Percentiles rank a stretch among this genome's conserved stretches.
phyloP scores from a whole-genome alignment of 2,888 invertebrate species.

The Zygaena filipendulae region DNA sequence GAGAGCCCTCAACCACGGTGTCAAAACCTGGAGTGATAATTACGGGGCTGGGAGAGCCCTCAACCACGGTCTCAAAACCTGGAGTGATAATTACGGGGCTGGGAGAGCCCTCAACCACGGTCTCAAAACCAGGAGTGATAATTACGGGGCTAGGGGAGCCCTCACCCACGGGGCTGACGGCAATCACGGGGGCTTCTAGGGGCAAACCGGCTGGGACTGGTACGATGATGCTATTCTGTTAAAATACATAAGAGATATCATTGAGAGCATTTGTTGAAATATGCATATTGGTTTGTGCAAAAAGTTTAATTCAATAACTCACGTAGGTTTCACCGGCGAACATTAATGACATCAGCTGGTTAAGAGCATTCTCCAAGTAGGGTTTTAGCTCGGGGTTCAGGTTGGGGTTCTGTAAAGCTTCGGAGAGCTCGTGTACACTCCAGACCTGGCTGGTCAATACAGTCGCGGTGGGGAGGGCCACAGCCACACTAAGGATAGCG shows the following conservation, averaged over 20 bases:
- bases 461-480: slow-evolving; percentile 22
- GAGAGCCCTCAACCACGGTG: too few relatives aligned
- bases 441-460: slow-evolving; percentile 14
- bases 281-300: too few relatives aligned
- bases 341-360: slow-evolving; percentile 19
- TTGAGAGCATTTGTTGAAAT: too few relatives aligned
- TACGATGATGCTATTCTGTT: slow-evolving; percentile 18
- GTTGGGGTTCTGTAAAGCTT: slow-evolving; percentile 17
- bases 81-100: slow-evolving; percentile 12
- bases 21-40: slow-evolving; percentile 8
- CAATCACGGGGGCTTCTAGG: too few relatives aligned
- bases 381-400: slow-evolving; percentile 19
- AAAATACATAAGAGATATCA: too few relatives aligned
- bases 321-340: slow-evolving; percentile 17
- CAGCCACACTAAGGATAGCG: too few relatives aligned
- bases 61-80: slow-evolving; percentile 2
- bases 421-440: slow-evolving; percentile 20
- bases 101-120: background rate
- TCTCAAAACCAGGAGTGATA: slow-evolving; percentile 6
- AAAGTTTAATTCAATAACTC: too few relatives aligned
- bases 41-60: slow-evolving; percentile 10
- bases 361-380: slow-evolving; percentile 21
- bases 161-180: background rate
- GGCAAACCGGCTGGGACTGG: slow-evolving; percentile 16
- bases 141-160: slow-evolving; percentile 12